Evolutionary conservation across 2,113 vertebrate genomes (phyloP).

Genomic region (Pygoscelis adeliae): DNA sequence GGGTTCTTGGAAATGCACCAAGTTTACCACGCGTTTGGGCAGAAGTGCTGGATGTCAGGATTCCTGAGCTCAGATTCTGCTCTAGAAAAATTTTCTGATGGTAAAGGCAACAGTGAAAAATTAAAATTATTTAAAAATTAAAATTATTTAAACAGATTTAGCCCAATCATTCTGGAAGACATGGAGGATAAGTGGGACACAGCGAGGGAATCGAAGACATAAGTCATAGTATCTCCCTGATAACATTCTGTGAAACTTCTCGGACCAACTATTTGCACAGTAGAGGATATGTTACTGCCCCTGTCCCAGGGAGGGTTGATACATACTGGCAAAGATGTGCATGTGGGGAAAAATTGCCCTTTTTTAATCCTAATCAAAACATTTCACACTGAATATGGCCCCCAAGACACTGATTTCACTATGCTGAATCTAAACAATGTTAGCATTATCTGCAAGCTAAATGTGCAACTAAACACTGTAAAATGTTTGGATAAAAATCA

Average conservation of each 20-base stretch:
- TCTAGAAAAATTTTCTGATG: neutral
- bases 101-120: neutral
- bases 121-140: neutral
- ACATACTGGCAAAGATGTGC: neutral
- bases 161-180: neutral
- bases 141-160: neutral
- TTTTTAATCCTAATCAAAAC: neutral
- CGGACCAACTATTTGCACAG: neutral
- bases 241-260: neutral
- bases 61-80: neutral
- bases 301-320: neutral
- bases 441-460: neutral
- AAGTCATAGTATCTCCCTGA: neutral
- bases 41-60: neutral
- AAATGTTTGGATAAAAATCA: neutral
- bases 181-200: neutral
- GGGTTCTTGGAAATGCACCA: neutral
- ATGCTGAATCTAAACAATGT: neutral
- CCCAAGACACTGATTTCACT: neutral
- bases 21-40: accelerated
- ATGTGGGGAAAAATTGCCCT: neutral
- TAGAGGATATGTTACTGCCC: neutral
- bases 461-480: neutral
- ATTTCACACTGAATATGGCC: neutral
- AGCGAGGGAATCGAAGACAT: neutral